Evolutionary conservation across 2,113 vertebrate genomes (phyloP).

Genomic region (Anolis sagrei): DNA sequence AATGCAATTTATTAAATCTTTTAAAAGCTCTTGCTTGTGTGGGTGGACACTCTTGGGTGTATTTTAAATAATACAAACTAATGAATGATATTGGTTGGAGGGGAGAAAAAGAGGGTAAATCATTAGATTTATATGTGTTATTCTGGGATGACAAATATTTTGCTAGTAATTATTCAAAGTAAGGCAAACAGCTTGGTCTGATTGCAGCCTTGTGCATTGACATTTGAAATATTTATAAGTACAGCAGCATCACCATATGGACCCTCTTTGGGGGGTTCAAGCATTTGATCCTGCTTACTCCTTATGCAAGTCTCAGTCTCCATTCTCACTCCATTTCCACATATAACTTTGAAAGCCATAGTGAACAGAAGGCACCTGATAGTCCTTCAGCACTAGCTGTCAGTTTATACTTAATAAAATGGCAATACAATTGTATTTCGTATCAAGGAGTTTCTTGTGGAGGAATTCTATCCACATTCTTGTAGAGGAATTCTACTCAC

Average conservation of each 20-base stretch:
- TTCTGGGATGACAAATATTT: conserved; percentile 73
- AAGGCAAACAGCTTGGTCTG: conserved; percentile 73
- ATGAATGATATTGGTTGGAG: conserved; percentile 63
- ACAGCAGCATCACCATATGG: conserved; percentile 70
- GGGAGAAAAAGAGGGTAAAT: conserved; percentile 50
- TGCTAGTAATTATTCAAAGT: conserved; percentile 72
- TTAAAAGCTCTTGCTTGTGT: background rate
- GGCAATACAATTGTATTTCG: background rate
- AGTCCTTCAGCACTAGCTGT: background rate
- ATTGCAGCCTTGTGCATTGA: conserved; percentile 69
- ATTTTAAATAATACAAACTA: background rate
- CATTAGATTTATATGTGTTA: conserved; percentile 67
- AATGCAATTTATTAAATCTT: background rate
- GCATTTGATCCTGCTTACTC: conserved; percentile 38
- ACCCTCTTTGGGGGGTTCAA: conserved; percentile 64
- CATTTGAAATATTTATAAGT: conserved; percentile 81
- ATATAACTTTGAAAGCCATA: background rate
- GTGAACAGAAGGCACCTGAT: background rate
- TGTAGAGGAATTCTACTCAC: background rate
- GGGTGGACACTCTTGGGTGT: background rate
- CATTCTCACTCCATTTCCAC: conserved; percentile 11
- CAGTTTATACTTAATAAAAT: conserved; percentile 19
- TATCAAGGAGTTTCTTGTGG: background rate
- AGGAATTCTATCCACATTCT: background rate
- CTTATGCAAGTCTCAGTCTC: conserved; percentile 41